These are phyloP conservation scores for Onthophagus sagittarius DNA, from an alignment of 2,888 invertebrate species.

Conservation along the genomic window DNA sequence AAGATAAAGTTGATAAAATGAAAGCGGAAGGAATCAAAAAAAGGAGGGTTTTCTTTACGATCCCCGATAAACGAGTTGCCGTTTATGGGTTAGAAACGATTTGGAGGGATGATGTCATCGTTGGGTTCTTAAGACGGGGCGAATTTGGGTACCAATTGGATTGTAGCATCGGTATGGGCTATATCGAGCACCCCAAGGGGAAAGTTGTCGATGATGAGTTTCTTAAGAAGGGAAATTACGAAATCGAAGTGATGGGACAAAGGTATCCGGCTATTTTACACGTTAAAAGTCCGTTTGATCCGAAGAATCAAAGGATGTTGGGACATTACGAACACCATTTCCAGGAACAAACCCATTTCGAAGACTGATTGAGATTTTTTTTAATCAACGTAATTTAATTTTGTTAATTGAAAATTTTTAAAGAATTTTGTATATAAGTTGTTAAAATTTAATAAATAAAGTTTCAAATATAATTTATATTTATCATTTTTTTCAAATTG, in stretches of 20 bases:
- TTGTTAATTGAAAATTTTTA: not conserved
- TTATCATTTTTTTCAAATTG: no score
- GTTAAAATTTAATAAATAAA: no score
- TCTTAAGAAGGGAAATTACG: constrained; percentile 67
- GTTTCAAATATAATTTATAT: no score
- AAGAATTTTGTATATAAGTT: no score
- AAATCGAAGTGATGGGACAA: constrained; percentile 76
- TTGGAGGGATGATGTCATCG: constrained; percentile 69
- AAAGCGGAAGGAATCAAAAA: constrained; percentile 65
- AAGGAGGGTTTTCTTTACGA: constrained; percentile 69
- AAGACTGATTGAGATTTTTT: constrained; percentile 40
- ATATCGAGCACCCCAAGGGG: constrained; percentile 56
- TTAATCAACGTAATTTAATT: not conserved
- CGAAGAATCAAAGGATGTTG: constrained; percentile 66
- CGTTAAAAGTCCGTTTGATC: constrained; percentile 78
- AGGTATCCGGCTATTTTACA: constrained; percentile 67
- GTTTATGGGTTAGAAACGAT: constrained; percentile 84
- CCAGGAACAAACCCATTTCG: constrained; percentile 47
- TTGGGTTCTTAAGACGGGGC: constrained; percentile 77
- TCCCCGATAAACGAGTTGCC: constrained; percentile 67
- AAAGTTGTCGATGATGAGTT: constrained; percentile 62
- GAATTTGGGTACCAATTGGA: constrained; percentile 68
- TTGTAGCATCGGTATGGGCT: constrained; percentile 61
- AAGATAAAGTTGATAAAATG: constrained; percentile 63
- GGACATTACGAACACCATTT: constrained; percentile 60